These are phyloP conservation scores for Furcula furcula DNA, from an alignment of 2,888 invertebrate genomes.

Conservation along the genomic window DNA sequence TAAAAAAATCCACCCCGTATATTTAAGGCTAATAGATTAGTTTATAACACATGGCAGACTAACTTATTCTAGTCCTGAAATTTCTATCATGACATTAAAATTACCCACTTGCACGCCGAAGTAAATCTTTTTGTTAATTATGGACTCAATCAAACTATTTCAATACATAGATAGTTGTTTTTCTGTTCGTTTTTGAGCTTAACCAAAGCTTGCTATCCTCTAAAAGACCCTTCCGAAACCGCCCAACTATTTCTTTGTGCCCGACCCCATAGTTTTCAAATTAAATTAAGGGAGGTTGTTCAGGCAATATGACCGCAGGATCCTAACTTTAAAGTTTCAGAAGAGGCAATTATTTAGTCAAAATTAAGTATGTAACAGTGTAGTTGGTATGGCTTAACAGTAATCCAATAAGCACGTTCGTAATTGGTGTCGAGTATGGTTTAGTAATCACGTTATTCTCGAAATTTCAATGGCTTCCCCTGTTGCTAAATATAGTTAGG, in stretches of 20 bases:
- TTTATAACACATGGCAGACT: too few relatives aligned
- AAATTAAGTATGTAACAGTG: slow-evolving; percentile 13
- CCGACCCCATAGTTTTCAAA: slow-evolving; percentile 64
- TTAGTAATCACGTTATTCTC: slow-evolving; percentile 52
- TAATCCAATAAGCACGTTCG: slow-evolving; percentile 46
- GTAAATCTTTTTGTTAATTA: slow-evolving; percentile 31
- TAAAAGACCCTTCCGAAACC: slow-evolving; percentile 31
- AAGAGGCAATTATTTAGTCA: slow-evolving; percentile 20
- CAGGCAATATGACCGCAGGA: slow-evolving; percentile 33
- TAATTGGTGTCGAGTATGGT: slow-evolving; percentile 32
- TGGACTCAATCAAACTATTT: too few relatives aligned
- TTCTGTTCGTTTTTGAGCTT: slow-evolving; percentile 7
- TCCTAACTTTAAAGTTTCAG: slow-evolving; percentile 25
- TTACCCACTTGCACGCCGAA: too few relatives aligned
- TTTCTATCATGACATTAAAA: too few relatives aligned
- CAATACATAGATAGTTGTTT: too few relatives aligned
- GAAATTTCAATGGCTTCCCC: slow-evolving; percentile 55
- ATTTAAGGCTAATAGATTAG: too few relatives aligned
- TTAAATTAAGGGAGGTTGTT: slow-evolving; percentile 54
- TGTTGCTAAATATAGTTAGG: slow-evolving; percentile 33
- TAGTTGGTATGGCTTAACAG: slow-evolving; percentile 9
- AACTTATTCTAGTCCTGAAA: too few relatives aligned
- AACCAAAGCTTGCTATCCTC: slow-evolving; percentile 19
- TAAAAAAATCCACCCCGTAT: too few relatives aligned
- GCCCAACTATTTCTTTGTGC: slow-evolving; percentile 67